A percentile compares a stretch with the other conserved stretches of the same genome.
These are phyloP conservation scores for Drosophila virilis DNA, from an alignment of 1,140 invertebrate species.

Conservation along the genomic window DNA sequence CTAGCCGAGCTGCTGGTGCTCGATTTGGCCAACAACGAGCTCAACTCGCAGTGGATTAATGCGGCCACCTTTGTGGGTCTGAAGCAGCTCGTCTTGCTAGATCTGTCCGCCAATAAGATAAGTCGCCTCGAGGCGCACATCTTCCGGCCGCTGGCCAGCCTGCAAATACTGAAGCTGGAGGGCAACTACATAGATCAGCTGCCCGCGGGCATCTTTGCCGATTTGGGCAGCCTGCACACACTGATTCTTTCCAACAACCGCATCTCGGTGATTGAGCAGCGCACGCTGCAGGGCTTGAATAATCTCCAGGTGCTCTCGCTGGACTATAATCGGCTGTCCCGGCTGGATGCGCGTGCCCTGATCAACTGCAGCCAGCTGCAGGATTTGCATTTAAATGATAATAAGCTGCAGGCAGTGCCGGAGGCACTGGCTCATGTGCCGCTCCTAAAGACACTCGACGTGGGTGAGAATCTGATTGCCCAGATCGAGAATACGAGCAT, in stretches of 20 bases:
- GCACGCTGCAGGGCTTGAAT: slow-evolving; percentile 91
- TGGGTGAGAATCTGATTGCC: slow-evolving; percentile 94
- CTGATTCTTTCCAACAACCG: slow-evolving; percentile 94
- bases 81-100: slow-evolving; percentile 91
- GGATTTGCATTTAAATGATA: slow-evolving; percentile 95
- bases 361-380: slow-evolving; percentile 93
- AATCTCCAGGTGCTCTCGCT: slow-evolving; percentile 91
- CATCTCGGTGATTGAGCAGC: slow-evolving; percentile 90
- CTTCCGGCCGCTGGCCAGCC: slow-evolving; percentile 91
- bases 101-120: slow-evolving; percentile 92
- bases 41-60: slow-evolving; percentile 94
- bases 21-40: slow-evolving; percentile 93
- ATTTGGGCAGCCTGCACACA: slow-evolving; percentile 92
- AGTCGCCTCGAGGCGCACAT: slow-evolving; percentile 91
- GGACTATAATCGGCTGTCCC: slow-evolving; percentile 92
- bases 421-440: slow-evolving; percentile 92
- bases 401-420: slow-evolving; percentile 93
- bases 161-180: slow-evolving; percentile 92
- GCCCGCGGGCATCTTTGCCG: slow-evolving; percentile 92
- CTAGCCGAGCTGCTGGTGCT: slow-evolving; percentile 92
- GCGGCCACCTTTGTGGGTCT: slow-evolving; percentile 93
- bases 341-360: slow-evolving; percentile 91
- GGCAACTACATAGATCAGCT: slow-evolving; percentile 93
- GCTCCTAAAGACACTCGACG: slow-evolving; percentile 92
- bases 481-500: slow-evolving; percentile 93